A percentile compares a stretch with the other conserved stretches of the same genome.
Conservation (phyloP, 2,888 invertebrate genomes). For the Tetramorium bicarinatum region DNA sequence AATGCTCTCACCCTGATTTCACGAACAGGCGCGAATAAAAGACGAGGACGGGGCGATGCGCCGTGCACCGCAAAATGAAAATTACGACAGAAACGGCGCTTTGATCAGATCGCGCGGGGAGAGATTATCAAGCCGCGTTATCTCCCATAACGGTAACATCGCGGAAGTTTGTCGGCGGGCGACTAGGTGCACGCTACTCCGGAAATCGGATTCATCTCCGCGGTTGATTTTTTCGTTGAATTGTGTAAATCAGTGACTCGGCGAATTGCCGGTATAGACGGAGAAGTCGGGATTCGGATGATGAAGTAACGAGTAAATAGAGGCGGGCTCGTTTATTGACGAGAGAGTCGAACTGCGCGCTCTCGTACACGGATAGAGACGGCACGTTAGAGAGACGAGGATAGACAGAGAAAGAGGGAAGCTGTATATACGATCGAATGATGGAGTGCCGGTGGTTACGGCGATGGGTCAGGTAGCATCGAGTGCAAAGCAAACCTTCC, state of each 20-base stretch:
- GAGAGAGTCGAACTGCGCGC: conserved; percentile 67
- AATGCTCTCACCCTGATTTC: conserved; percentile 49
- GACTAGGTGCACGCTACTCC: conserved; percentile 32
- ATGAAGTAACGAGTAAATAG: conserved; percentile 82
- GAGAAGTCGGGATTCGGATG: conserved; percentile 73
- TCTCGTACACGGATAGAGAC: conserved; percentile 52
- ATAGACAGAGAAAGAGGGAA: conserved; percentile 10
- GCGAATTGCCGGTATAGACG: conserved; percentile 66
- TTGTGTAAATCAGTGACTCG: conserved; percentile 72
- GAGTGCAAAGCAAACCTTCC: conserved; percentile 79
- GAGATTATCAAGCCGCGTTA: conserved; percentile 60
- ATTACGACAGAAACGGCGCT: conserved; percentile 32
- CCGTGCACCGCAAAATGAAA: conserved; percentile 44
- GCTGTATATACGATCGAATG: conserved; percentile 57
- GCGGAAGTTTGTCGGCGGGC: conserved; percentile 60
- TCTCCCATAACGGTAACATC: conserved; percentile 59
- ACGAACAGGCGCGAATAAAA: conserved; percentile 14
- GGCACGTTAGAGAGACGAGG: conserved; percentile 4
- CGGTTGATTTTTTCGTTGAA: conserved; percentile 60
- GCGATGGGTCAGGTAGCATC: conserved; percentile 76
- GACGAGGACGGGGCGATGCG: conserved; percentile 5
- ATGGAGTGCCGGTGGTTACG: conserved; percentile 61
- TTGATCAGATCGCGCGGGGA: conserved; percentile 46
- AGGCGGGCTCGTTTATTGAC: conserved; percentile 80
- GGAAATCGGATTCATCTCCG: conserved; percentile 63